Percentiles rank a stretch among this genome's conserved stretches.
These are phyloP conservation scores for Hypercompe scribonia DNA, from an alignment of 2,888 invertebrate species.

Conservation along the genomic window DNA sequence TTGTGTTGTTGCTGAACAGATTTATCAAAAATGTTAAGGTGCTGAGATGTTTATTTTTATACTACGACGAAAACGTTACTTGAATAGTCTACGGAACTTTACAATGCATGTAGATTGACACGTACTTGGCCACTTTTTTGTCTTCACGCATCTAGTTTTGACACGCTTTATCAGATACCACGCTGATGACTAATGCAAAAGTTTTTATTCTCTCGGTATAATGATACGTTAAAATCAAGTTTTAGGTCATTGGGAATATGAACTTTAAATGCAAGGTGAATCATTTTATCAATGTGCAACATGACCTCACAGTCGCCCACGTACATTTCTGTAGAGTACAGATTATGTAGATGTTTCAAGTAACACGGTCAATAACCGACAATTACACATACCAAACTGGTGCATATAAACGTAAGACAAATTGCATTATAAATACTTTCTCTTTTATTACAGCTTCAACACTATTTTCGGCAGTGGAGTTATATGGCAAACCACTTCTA, in stretches of 20 bases:
- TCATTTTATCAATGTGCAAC: slow-evolving; percentile 62
- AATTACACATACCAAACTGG: slow-evolving; percentile 43
- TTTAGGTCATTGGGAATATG: slow-evolving; percentile 67
- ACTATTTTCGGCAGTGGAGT: slow-evolving; percentile 87
- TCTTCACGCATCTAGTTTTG: neutral
- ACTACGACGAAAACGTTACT: neutral
- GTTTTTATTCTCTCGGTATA: slow-evolving; percentile 7
- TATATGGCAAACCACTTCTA: slow-evolving; percentile 88
- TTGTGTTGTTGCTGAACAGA: neutral
- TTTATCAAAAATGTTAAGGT: neutral
- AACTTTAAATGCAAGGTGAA: slow-evolving; percentile 74
- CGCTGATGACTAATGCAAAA: neutral
- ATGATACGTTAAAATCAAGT: slow-evolving; percentile 54
- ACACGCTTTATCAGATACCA: neutral
- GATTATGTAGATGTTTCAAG: slow-evolving; percentile 50
- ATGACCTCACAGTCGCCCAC: slow-evolving; percentile 67
- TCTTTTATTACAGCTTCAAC: slow-evolving; percentile 82
- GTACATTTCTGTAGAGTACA: slow-evolving; percentile 52
- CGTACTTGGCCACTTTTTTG: neutral
- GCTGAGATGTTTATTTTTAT: too few species aligned
- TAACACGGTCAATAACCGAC: slow-evolving; percentile 48
- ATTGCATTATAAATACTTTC: slow-evolving; percentile 55
- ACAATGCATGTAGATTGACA: neutral
- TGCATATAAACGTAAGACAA: slow-evolving; percentile 46
- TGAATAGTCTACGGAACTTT: neutral